These are phyloP conservation scores for Priocnemis perturbator DNA, from an alignment of 2,888 invertebrate genomes.

Conservation along the genomic window DNA sequence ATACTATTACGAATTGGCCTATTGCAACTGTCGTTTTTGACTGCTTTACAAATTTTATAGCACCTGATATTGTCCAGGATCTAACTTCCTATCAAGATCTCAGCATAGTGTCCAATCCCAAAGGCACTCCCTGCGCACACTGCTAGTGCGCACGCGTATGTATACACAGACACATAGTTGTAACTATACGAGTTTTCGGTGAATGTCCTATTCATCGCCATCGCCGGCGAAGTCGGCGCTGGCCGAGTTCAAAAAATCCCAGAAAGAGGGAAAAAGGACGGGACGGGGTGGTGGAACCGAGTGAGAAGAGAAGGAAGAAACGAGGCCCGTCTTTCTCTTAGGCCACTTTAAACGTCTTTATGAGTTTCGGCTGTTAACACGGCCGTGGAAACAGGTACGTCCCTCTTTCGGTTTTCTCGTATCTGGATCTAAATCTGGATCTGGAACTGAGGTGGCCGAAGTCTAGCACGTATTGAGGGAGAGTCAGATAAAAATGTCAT, in stretches of 20 bases:
- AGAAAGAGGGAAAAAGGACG: constrained; percentile 17
- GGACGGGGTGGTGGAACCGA: constrained; percentile 13
- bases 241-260: constrained; percentile 40
- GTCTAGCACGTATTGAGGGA: constrained; percentile 44
- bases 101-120: not conserved
- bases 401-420: constrained; percentile 42
- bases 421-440: constrained; percentile 62
- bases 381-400: constrained; percentile 64
- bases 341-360: constrained; percentile 73
- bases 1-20: no score
- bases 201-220: constrained; percentile 64
- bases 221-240: constrained; percentile 45
- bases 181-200: constrained; percentile 49
- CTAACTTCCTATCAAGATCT: not conserved
- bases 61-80: no score
- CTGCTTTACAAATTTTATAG: no score
- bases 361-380: constrained; percentile 74
- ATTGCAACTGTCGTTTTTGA: no score
- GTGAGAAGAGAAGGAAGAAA: constrained; percentile 6
- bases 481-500: constrained; percentile 65
- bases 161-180: constrained; percentile 4
- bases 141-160: not conserved
- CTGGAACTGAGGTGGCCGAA: constrained; percentile 52
- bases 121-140: not conserved
- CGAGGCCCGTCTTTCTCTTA: constrained; percentile 45